Evolutionary conservation across 2,797 vertebrate species (phyloP), one percentile per base, ranked within the genome.

Genomic region (Erpetoichthys calabaricus): DNA sequence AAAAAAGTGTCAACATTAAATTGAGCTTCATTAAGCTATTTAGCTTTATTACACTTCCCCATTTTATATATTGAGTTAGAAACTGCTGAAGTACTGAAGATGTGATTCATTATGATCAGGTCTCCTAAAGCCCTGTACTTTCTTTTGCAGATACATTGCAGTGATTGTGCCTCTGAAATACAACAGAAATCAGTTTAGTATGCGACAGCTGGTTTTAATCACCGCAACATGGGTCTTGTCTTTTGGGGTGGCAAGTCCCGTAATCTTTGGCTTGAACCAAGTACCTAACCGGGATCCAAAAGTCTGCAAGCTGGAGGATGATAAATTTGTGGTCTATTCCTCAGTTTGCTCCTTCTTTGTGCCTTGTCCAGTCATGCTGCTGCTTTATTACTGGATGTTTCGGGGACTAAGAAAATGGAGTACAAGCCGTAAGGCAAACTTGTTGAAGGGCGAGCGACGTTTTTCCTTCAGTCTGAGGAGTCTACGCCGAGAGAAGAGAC

Each of bases 331-430:
- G 59, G 79, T 86, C 42, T 86, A 86, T 68, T 86, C 83, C 0
- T 85, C 82, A 0, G 6, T 83, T 44, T 86, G 83, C 71, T 86
- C 83, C 55, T 86, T 84, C 74, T 86, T 86, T 5, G 76, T 86
- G 59, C 83, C 82, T 4, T 86, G 83, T 47, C 83, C 82, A 0
- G 60, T 83, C 58, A 86, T 86, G 82, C 78, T 86, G 44, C 67
- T 82, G 53, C 69, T 86, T 5, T 83, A 86, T 64, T 86, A 83
- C 60, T 79, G 81, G 75, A 85, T 84, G 71, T 83, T 85, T 60
- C 73, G 73, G 2, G 82, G 82, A 8, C 63, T 86, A 49, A 65
- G 60, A 44, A 75, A 69, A 2, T 85, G 83, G 83, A 80, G 83
- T 45, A 67, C 70, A 5, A 62, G 71, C 2, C 73, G 80, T 0